Evolutionary conservation across 2,797 vertebrate genomes (phyloP).

Genomic region (Anguilla obscura): DNA sequence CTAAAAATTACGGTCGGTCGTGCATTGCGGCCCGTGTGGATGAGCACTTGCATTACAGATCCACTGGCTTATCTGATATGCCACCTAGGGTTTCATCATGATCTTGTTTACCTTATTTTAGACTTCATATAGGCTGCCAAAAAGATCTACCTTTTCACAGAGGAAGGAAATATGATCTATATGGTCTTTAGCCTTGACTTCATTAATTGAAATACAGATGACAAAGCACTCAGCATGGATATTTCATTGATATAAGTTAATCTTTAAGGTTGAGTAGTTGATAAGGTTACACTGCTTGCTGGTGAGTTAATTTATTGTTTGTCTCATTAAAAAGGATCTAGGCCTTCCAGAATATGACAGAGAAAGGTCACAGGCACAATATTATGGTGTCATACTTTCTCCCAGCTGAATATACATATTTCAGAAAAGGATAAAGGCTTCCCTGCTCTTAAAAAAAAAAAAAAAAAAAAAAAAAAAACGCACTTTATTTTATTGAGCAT

Average conservation of each 20-base stretch:
- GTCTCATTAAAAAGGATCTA: background rate
- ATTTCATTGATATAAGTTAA: background rate
- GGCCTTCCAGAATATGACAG: background rate
- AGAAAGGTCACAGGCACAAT: background rate
- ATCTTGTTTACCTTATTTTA: constrained; percentile 7
- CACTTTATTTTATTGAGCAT: background rate
- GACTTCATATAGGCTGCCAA: background rate
- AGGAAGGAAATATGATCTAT: background rate
- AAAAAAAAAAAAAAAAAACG: too few species aligned
- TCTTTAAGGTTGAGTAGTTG: background rate
- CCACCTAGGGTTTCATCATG: background rate
- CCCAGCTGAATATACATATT: background rate
- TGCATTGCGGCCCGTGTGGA: background rate
- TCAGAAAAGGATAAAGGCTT: background rate
- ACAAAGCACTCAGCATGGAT: background rate
- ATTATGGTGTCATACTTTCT: background rate
- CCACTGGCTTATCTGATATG: background rate
- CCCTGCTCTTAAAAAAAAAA: too few species aligned
- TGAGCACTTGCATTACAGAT: background rate
- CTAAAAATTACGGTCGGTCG: background rate
- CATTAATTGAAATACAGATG: background rate
- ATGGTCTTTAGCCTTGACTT: background rate
- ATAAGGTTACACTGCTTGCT: background rate
- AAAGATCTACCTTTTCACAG: background rate
- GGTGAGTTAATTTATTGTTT: background rate